phyloP scores from a whole-genome alignment of 2,888 invertebrate genomes.

The Clunio marinus region DNA sequence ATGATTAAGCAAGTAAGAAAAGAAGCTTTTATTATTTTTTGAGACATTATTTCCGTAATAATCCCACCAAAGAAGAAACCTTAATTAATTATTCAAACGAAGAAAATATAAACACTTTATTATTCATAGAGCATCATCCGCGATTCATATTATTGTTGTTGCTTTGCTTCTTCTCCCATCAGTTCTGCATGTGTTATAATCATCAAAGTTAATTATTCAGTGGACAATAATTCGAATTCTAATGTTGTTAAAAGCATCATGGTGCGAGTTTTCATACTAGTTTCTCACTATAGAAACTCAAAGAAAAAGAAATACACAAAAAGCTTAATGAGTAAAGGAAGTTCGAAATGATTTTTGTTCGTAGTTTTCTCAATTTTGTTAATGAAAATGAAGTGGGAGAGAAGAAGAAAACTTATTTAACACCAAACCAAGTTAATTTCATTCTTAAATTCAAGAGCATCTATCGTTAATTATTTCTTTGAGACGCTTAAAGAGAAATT shows the following conservation, averaged over 20 bases:
- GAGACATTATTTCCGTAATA: no score
- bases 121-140: slow-evolving; percentile 37
- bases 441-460: not conserved
- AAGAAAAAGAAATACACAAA: not conserved
- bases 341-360: slow-evolving; percentile 2
- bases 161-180: no score
- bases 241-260: no score
- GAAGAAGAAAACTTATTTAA: no score
- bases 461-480: slow-evolving; percentile 33
- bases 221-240: no score
- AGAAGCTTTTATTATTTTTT: no score
- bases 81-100: slow-evolving; percentile 38
- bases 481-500: slow-evolving; percentile 39
- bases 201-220: slow-evolving; percentile 10
- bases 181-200: not conserved
- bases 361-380: slow-evolving; percentile 19
- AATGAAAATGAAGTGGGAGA: slow-evolving; percentile 21
- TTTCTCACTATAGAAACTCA: slow-evolving; percentile 2
- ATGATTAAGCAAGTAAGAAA: no score
- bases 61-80: not conserved
- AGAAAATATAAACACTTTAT: slow-evolving; percentile 38
- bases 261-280: slow-evolving; percentile 15
- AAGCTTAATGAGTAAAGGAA: slow-evolving; percentile 20
- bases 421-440: not conserved
- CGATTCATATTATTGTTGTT: slow-evolving; percentile 6